These are phyloP conservation scores for Teleopsis dalmanni DNA, from an alignment of 1,140 invertebrate genomes.

Conservation along the genomic window DNA sequence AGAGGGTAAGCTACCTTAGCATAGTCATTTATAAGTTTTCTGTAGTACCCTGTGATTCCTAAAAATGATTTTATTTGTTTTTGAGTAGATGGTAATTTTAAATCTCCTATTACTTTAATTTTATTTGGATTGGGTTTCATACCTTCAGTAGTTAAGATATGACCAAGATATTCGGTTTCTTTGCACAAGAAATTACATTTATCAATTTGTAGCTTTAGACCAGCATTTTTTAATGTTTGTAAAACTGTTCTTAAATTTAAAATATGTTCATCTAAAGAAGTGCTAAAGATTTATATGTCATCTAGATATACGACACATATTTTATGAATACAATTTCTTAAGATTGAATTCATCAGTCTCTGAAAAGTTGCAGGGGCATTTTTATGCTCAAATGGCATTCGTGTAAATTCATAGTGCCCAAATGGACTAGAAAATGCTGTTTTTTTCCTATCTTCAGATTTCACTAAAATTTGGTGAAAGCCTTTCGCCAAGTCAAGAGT, in stretches of 20 bases:
- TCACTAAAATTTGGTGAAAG: slow-evolving; percentile 30
- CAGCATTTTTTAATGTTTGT: slow-evolving; percentile 12
- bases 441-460: slow-evolving; percentile 3
- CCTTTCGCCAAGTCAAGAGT: slow-evolving; percentile 31
- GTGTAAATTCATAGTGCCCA: slow-evolving; percentile 4
- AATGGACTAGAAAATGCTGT: slow-evolving; percentile 6
- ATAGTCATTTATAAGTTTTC: slow-evolving; percentile 17
- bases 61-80: slow-evolving; percentile 16
- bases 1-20: slow-evolving; percentile 7
- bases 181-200: slow-evolving; percentile 18
- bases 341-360: slow-evolving; percentile 4
- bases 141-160: slow-evolving; percentile 9
- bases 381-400: slow-evolving; percentile 11
- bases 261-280: slow-evolving; percentile 3
- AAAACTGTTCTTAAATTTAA: slow-evolving; percentile 5
- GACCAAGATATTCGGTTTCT: slow-evolving; percentile 11
- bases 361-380: slow-evolving; percentile 8
- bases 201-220: slow-evolving; percentile 24
- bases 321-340: slow-evolving; percentile 1
- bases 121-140: slow-evolving; percentile 15
- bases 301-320: slow-evolving; percentile 8
- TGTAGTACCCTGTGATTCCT: slow-evolving; percentile 11
- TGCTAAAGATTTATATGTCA: slow-evolving; percentile 7
- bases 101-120: slow-evolving; percentile 16
- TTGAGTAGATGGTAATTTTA: slow-evolving; percentile 9